These are phyloP conservation scores for Glomeris marginata DNA, from an alignment of 2,888 invertebrate species.

Conservation along the genomic window DNA sequence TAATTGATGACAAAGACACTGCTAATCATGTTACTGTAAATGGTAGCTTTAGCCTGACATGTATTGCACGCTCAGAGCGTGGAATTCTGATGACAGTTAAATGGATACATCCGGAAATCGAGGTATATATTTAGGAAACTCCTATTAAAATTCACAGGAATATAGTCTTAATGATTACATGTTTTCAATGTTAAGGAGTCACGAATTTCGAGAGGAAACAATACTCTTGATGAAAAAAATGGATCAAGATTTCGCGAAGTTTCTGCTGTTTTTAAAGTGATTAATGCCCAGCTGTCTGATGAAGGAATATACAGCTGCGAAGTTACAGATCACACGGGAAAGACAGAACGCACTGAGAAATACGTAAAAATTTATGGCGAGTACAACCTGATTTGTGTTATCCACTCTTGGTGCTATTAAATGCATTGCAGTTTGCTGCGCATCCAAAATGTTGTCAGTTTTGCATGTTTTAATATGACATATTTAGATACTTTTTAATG, in stretches of 20 bases:
- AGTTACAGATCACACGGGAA: slow-evolving; percentile 14
- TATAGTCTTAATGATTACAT: too few relatives aligned
- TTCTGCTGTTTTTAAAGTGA: background rate
- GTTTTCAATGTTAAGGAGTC: too few relatives aligned
- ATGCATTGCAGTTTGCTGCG: too few relatives aligned
- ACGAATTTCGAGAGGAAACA: too few relatives aligned
- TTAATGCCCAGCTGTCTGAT: slow-evolving; percentile 9
- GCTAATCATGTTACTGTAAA: slow-evolving; percentile 19
- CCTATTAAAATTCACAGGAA: too few relatives aligned
- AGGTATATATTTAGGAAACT: slow-evolving; percentile 6
- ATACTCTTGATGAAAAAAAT: background rate
- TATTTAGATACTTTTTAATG: too few relatives aligned
- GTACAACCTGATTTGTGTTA: background rate
- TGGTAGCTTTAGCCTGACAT: slow-evolving; percentile 18
- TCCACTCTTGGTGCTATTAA: too few relatives aligned
- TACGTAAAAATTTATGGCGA: slow-evolving; percentile 14
- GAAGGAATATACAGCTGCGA: slow-evolving; percentile 13
- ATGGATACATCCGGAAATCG: slow-evolving; percentile 19
- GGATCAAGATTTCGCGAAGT: background rate
- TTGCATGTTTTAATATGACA: too few relatives aligned
- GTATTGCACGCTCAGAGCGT: slow-evolving; percentile 18
- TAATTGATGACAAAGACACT: slow-evolving; percentile 17
- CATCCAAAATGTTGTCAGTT: too few relatives aligned
- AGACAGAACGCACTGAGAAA: slow-evolving; percentile 7
- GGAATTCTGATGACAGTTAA: slow-evolving; percentile 18